These are phyloP conservation scores for Drosophila ochracea DNA, from an alignment of 2,888 invertebrate genomes.

Conservation along the genomic window DNA sequence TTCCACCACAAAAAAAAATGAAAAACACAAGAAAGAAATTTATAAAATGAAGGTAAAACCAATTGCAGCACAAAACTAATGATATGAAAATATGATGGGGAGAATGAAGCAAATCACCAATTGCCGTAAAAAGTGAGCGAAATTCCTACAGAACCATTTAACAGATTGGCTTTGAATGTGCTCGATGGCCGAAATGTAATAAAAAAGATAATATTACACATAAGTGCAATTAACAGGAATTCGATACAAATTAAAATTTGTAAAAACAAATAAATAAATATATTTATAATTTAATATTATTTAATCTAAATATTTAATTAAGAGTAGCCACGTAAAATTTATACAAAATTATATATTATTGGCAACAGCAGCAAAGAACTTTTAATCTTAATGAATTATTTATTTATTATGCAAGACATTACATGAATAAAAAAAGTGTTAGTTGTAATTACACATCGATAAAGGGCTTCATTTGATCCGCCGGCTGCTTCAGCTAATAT, in stretches of 20 bases:
- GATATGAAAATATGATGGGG: constrained; percentile 66
- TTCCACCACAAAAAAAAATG: constrained; percentile 1
- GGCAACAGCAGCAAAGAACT: background rate
- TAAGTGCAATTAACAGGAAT: background rate
- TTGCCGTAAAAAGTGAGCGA: constrained; percentile 22
- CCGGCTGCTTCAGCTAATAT: background rate
- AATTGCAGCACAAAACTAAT: constrained; percentile 56
- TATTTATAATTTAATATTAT: background rate
- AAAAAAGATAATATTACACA: background rate
- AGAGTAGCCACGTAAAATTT: no score
- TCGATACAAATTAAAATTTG: fast-evolving
- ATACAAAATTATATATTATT: background rate
- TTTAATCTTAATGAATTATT: background rate
- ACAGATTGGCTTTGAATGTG: constrained; percentile 10
- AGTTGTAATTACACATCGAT: background rate
- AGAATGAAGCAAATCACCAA: constrained; percentile 37
- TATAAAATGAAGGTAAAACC: constrained; percentile 20
- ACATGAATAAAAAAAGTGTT: background rate
- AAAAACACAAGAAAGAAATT: constrained; percentile 14
- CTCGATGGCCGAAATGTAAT: background rate
- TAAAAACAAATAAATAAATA: background rate
- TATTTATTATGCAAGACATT: background rate
- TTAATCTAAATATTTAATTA: no score
- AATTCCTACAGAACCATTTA: background rate
- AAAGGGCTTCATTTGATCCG: background rate